Percentiles rank a stretch among this genome's conserved stretches.
Conservation (phyloP, 2,113 vertebrate genomes). For the Philantomba maxwellii region DNA sequence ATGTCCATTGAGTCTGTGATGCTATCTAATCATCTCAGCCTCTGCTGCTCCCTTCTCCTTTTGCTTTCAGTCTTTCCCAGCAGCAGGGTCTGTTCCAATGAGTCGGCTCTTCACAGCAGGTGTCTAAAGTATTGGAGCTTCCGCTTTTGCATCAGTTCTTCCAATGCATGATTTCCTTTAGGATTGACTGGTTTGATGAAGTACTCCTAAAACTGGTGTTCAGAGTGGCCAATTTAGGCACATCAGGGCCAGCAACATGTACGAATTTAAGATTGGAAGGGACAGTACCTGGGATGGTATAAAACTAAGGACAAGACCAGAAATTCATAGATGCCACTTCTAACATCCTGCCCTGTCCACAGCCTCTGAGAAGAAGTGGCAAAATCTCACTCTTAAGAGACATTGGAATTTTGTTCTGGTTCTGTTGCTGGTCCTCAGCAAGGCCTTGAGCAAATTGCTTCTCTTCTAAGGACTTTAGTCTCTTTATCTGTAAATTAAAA, state of each 20-base stretch:
- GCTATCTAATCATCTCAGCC: background rate
- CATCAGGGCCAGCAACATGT: no score
- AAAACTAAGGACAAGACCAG: background rate
- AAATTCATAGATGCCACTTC: background rate
- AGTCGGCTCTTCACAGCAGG: background rate
- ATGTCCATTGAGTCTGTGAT: background rate
- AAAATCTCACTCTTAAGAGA: background rate
- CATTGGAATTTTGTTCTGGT: background rate
- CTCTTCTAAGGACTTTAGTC: background rate
- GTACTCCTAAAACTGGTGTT: fast-evolving
- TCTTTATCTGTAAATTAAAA: background rate
- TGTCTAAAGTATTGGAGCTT: background rate
- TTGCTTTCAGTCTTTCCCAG: background rate
- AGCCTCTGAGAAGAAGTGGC: background rate
- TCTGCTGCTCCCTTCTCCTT: background rate
- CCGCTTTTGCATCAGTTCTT: background rate
- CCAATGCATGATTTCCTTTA: background rate
- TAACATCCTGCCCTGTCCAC: background rate
- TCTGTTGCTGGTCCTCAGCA: background rate
- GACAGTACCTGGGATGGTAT: background rate
- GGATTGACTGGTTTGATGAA: background rate
- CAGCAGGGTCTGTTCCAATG: background rate
- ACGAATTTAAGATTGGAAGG: background rate
- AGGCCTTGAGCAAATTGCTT: background rate
- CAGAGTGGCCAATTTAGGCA: background rate